Evolutionary conservation across 2,888 invertebrate species (phyloP).

Genomic region (Pyrgus malvae): DNA sequence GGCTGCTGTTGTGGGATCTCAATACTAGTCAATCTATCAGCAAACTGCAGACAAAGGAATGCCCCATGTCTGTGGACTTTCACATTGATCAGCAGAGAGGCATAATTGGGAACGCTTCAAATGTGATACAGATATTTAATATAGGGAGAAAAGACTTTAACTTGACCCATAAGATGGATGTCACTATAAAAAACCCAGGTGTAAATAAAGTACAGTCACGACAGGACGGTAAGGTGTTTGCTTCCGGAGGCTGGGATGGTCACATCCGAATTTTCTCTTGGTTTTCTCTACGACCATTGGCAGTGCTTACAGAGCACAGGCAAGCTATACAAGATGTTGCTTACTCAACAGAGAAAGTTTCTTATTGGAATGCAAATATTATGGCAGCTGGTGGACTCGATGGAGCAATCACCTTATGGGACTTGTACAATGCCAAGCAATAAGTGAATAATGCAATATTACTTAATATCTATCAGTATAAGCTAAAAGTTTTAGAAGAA

Average conservation of each 20-base stretch:
- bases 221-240: slow-evolving; percentile 87
- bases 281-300: slow-evolving; percentile 87
- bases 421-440: slow-evolving; percentile 84
- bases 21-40: slow-evolving; percentile 81
- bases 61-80: slow-evolving; percentile 88
- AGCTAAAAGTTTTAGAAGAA: slow-evolving; percentile 14
- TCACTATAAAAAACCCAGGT: slow-evolving; percentile 87
- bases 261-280: slow-evolving; percentile 89
- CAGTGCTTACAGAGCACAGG: slow-evolving; percentile 87
- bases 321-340: slow-evolving; percentile 87
- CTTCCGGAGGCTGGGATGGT: slow-evolving; percentile 89
- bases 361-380: slow-evolving; percentile 87
- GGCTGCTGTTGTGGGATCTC: slow-evolving; percentile 87
- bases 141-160: slow-evolving; percentile 79
- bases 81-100: slow-evolving; percentile 85
- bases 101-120: slow-evolving; percentile 84
- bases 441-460: slow-evolving; percentile 38
- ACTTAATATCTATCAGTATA: slow-evolving; percentile 9
- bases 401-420: slow-evolving; percentile 89
- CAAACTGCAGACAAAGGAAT: slow-evolving; percentile 82
- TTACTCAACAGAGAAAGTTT: slow-evolving; percentile 84
- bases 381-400: slow-evolving; percentile 90
- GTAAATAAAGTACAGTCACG: slow-evolving; percentile 86
- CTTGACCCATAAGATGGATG: slow-evolving; percentile 81
- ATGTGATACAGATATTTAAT: slow-evolving; percentile 83